Conservation (phyloP, 2,888 invertebrate species). For the Phengaris arion region DNA sequence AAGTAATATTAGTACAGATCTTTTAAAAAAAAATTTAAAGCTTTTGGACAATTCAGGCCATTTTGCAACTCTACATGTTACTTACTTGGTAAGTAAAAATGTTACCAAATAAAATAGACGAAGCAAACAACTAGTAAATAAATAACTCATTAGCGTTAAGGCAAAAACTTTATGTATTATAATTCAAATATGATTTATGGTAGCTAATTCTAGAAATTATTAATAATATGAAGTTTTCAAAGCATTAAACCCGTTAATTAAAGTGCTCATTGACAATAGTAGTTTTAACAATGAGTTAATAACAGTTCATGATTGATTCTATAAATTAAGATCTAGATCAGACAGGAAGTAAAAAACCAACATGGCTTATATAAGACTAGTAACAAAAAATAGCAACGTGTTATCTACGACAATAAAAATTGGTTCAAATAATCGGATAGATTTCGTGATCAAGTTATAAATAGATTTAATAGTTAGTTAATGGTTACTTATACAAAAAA, state of each 20-base stretch:
- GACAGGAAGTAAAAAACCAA: not conserved
- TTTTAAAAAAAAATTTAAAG: too few species aligned
- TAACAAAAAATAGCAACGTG: constrained; percentile 1
- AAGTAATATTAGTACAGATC: too few species aligned
- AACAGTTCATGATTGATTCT: constrained; percentile 6
- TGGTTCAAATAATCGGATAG: constrained; percentile 6
- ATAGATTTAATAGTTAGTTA: not conserved
- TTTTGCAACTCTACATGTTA: too few species aligned
- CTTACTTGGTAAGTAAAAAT: too few species aligned
- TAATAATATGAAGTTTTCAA: not conserved
- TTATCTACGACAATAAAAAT: constrained; percentile 11
- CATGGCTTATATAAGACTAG: not conserved
- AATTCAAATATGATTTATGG: not conserved
- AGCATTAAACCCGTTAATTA: not conserved
- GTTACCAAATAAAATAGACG: not conserved
- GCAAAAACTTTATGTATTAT: not conserved
- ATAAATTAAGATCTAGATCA: constrained; percentile 7
- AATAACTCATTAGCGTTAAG: not conserved
- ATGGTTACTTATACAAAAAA: not conserved
- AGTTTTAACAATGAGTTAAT: not conserved
- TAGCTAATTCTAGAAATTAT: not conserved
- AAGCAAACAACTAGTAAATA: not conserved
- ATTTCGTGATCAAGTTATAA: not conserved
- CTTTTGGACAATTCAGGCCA: too few species aligned
- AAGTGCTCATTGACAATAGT: not conserved